Evolutionary conservation across 2,888 invertebrate genomes (phyloP), one percentile per base, ranked within the genome.

Genomic region (Lacanobia oleracea): DNA sequence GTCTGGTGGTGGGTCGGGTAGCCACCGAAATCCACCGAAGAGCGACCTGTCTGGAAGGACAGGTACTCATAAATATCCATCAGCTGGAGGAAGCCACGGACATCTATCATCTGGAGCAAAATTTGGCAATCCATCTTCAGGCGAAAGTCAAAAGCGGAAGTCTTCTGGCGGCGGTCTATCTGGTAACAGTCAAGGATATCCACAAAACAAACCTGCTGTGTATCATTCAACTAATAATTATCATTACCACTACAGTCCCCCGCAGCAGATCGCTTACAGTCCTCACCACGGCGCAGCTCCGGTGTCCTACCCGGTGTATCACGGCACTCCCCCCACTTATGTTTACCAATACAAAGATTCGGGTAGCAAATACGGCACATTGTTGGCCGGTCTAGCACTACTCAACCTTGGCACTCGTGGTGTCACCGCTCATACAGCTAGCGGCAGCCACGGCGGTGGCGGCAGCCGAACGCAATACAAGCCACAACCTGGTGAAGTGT

Each of bases 341-440:
- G 94, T 95, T 10, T 94, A 95, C 75, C 87, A 94, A 70, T 94
- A 94, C 84, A 91, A 93, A 78, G 89, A 95, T 77, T 95, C 95
- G 0, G 94, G 93, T 63, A 95, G 95, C 83, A 94, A 94, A 87
- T 95, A 95, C 79, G 93, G 95, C 16, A 93, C 94, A 2, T 68
- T 95, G 45, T 80, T 95, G 59, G 91, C 95, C 61, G 95, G 95
- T 51, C 83, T 95, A 18, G 95, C 95, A 0, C 84, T 95, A 23
- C 87, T 95, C 51, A 95, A 95, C 78, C 91, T 95, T 69, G 95
- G 95, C 50, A 91, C 94, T 10, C 89, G 94, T 12, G 94, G 89
- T 10, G 92, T 90, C 33, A 88, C 91, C 18, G 88, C 89, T 16
- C 93, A 91, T 75, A 91, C 91, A 65, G 69, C 78, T 33, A 86